Percentiles rank a stretch among this genome's conserved stretches.
phyloP scores from a whole-genome alignment of 2,888 invertebrate species.

The Empis livida region DNA sequence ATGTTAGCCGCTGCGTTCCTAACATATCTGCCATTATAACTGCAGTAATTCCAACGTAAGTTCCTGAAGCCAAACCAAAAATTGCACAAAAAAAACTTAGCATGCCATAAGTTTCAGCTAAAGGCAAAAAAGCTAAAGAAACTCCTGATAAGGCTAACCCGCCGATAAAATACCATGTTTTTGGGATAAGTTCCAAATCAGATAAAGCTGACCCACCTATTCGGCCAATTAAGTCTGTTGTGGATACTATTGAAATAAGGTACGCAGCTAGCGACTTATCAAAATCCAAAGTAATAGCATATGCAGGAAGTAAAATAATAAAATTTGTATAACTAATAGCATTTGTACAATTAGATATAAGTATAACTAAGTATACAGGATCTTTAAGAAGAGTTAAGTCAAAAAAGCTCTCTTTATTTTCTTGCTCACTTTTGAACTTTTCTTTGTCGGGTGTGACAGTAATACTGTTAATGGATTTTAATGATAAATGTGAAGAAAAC shows the following conservation, averaged over 20 bases:
- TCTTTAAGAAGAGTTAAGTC: conserved; percentile 61
- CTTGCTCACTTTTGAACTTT: conserved; percentile 26
- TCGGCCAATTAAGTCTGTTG: conserved; percentile 66
- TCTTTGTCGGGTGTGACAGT: conserved; percentile 1
- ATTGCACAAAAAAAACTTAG: conserved; percentile 58
- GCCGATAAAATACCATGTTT: conserved; percentile 69
- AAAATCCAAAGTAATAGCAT: conserved; percentile 56
- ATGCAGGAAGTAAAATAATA: conserved; percentile 65
- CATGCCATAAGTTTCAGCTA: conserved; percentile 48
- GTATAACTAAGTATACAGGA: conserved; percentile 66
- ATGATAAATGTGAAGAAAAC: conserved; percentile 63
- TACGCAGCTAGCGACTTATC: conserved; percentile 59
- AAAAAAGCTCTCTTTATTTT: conserved; percentile 48
- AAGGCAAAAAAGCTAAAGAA: conserved; percentile 55
- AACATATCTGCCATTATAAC: conserved; percentile 81
- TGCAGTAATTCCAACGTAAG: conserved; percentile 75
- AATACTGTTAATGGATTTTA: conserved; percentile 52
- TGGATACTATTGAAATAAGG: conserved; percentile 65
- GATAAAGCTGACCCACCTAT: conserved; percentile 78
- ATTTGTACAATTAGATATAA: conserved; percentile 73
- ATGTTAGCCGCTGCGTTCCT: conserved; percentile 70
- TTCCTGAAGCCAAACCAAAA: conserved; percentile 72
- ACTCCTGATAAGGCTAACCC: conserved; percentile 66
- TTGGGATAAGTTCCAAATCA: conserved; percentile 61
- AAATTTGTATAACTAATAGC: conserved; percentile 82